Evolutionary conservation across 1,140 invertebrate species (phyloP).

Genomic region (Portunus trituberculatus): DNA sequence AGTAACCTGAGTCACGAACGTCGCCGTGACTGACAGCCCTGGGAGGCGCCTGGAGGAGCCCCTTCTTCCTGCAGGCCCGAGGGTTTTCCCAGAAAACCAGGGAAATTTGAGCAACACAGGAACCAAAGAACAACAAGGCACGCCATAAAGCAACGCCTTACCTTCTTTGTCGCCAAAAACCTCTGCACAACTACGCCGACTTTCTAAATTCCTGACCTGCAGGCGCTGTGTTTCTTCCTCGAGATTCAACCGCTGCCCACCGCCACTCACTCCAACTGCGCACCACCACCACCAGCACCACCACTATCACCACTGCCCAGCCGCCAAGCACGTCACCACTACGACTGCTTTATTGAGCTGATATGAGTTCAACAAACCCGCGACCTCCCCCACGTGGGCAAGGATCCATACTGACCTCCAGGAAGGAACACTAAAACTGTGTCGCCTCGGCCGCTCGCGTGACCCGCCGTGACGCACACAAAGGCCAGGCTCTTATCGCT

Average conservation of each 20-base stretch:
- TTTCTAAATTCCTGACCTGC: slow-evolving; percentile 22
- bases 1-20: background rate
- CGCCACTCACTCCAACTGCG: background rate
- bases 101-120: background rate
- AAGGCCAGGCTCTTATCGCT: background rate
- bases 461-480: background rate
- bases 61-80: background rate
- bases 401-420: too few species aligned
- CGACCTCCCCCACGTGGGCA: too few species aligned
- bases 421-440: background rate
- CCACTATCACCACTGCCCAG: background rate
- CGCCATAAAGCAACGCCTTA: background rate
- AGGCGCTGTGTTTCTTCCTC: background rate
- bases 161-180: background rate
- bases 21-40: background rate
- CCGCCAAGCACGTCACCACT: background rate
- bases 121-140: background rate
- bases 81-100: background rate
- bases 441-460: background rate
- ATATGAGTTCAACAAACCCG: background rate
- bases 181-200: background rate
- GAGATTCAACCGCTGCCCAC: background rate
- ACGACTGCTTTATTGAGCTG: background rate
- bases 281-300: background rate
- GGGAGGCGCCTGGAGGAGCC: background rate